Percentiles rank a stretch among this genome's conserved stretches.
Evolutionary conservation across 2,888 invertebrate genomes (phyloP).

Genomic region (Napeogenes sylphis): DNA sequence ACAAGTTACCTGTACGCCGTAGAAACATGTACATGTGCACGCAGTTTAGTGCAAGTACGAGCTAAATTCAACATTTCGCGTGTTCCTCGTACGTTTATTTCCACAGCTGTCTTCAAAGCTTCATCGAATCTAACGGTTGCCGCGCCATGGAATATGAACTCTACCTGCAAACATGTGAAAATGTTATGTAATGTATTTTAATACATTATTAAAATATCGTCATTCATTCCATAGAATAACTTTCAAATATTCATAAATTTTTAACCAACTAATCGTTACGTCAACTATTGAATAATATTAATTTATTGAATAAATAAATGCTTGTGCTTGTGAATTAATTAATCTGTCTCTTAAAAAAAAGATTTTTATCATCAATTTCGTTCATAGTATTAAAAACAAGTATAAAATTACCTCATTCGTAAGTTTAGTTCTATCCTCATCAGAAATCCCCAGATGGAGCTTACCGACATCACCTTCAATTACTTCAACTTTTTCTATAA

Average conservation of each 20-base stretch:
- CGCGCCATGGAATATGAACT: conserved; percentile 73
- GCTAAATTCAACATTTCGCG: conserved; percentile 64
- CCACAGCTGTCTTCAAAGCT: conserved; percentile 60
- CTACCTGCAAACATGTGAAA: conserved; percentile 48
- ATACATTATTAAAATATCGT: not conserved
- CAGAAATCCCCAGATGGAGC: conserved; percentile 54
- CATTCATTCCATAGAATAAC: too few relatives aligned
- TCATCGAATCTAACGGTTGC: conserved; percentile 77
- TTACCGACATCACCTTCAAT: conserved; percentile 63
- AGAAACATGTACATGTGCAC: conserved; percentile 88
- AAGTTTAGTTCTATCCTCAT: conserved; percentile 52
- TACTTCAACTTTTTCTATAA: conserved; percentile 57
- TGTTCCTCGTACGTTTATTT: conserved; percentile 70
- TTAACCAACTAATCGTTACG: not conserved
- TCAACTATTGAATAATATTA: not conserved
- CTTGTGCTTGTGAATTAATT: too few relatives aligned
- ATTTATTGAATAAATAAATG: too few relatives aligned
- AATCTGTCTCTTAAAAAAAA: too few relatives aligned
- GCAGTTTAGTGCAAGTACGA: conserved; percentile 50
- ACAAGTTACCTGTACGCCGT: conserved; percentile 84
- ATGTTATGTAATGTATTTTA: not conserved
- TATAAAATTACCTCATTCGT: conserved; percentile 47
- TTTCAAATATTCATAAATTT: too few relatives aligned
- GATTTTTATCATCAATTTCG: too few relatives aligned
- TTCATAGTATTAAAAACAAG: not conserved